A percentile compares a stretch with the other conserved stretches of the same genome.
These are phyloP conservation scores for Chloropsis hardwickii DNA, from an alignment of 2,113 vertebrate species.

Conservation along the genomic window DNA sequence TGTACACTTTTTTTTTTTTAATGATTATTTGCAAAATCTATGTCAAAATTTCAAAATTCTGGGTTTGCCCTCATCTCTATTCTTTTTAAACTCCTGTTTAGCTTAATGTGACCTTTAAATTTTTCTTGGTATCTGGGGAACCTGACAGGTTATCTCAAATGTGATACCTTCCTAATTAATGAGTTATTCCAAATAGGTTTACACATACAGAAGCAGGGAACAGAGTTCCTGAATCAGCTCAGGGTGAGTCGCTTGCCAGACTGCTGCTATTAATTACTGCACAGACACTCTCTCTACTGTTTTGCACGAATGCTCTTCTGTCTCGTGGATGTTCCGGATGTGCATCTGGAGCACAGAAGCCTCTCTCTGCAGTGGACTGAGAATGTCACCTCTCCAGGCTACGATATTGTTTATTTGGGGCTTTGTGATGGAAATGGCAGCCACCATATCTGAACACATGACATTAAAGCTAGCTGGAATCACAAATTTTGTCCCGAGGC, in stretches of 20 bases:
- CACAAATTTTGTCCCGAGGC: not conserved
- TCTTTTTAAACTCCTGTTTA: not conserved
- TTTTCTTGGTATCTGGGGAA: not conserved
- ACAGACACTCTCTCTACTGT: not conserved
- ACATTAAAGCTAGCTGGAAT: not conserved
- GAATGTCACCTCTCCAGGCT: conserved; percentile 1
- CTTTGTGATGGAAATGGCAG: not conserved
- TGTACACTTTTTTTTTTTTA: not conserved
- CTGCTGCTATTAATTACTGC: not conserved
- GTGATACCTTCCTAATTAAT: not conserved
- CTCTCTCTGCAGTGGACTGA: not conserved
- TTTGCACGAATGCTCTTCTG: not conserved
- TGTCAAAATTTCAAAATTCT: not conserved
- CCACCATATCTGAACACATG: not conserved
- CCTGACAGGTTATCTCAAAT: not conserved
- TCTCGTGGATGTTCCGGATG: not conserved
- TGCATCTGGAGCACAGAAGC: not conserved
- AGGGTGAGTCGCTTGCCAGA: not conserved
- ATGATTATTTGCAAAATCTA: not conserved
- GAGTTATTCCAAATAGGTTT: not conserved
- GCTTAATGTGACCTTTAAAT: not conserved
- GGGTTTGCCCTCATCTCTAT: not conserved
- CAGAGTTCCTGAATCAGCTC: not conserved
- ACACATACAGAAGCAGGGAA: not conserved
- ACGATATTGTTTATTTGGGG: not conserved